Base-by-base conservation (phyloP, 2,888 invertebrate genomes). In the Morpho achilles region DNA sequence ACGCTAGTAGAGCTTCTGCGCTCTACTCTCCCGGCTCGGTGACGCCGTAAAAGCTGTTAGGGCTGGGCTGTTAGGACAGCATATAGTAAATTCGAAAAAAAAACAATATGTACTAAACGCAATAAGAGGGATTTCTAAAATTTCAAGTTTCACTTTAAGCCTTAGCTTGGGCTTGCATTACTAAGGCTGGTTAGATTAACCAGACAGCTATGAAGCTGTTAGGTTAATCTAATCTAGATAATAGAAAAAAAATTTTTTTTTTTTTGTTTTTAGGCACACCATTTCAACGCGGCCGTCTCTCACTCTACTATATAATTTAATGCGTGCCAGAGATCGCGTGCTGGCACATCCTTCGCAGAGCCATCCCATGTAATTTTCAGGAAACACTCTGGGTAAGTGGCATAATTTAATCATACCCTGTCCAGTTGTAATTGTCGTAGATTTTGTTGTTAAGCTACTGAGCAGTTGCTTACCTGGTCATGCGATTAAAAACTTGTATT, bases 351-450 rank as follows among this genome's bases (percentile, higher is more conserved):
- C 89, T 89, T 90, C 87, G 74, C 75, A 80, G 84, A 85, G 79
- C 74, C 88, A 88, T 89, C 88, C 87, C 84, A 82, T 86, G 82
- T 87, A 86, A 89, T 88, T 88, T 88, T 87, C 87, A 89, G 89
- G 89, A 88, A 90, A 89, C 82, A 88, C 82, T 87, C 79, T 67
- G 77, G 76, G 75, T 85, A 86, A 87, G 82, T 87, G 86, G 84
- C 84, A 87, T 87, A 88, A 88, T 88, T 88, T 90, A 89, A 90
- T 90, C 87, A 87, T 84, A 85, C 78, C 83, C 87, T 87, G 87
- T 79, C 83, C 76, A 75, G 67, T 71, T 71, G 74, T 88, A 87
- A 88, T 89, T 87, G 86, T 87, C 79, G 82, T 86, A 82, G 82
- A 75, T 81, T 84, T 84, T 75, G 82, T 80, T 79, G 79, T 75